These are phyloP conservation scores for Albula goreensis DNA, from an alignment of 2,113 vertebrate genomes.

Conservation along the genomic window DNA sequence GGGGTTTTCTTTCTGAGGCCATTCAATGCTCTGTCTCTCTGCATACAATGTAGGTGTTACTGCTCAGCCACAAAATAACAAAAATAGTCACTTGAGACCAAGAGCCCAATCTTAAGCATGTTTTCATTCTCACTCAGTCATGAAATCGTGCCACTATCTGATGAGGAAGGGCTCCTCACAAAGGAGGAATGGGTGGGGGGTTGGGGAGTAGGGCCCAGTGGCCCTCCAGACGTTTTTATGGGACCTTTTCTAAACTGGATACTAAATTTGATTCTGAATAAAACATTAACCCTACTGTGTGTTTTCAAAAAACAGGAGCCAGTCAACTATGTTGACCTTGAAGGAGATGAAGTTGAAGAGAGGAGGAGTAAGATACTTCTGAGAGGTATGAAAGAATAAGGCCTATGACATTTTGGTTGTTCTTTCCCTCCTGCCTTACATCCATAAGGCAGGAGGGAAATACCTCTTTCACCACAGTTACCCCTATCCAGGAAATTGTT, in stretches of 20 bases:
- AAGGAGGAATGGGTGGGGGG: conserved; percentile 20
- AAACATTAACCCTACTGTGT: conserved; percentile 47
- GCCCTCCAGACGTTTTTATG: conserved; percentile 37
- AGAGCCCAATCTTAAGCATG: conserved; percentile 40
- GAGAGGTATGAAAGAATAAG: conserved; percentile 4
- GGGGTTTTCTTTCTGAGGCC: conserved; percentile 57
- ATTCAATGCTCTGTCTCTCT: conserved; percentile 59
- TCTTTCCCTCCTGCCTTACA: conserved; percentile 36
- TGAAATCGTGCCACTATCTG: conserved; percentile 42
- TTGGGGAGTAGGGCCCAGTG: conserved; percentile 27
- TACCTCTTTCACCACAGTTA: not conserved
- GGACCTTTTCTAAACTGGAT: conserved; percentile 42
- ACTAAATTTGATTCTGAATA: conserved; percentile 55
- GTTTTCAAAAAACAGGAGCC: conserved; percentile 29
- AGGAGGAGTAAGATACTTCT: not conserved
- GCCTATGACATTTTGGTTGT: not conserved
- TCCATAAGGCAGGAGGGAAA: conserved; percentile 25
- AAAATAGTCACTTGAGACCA: conserved; percentile 44
- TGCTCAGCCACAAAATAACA: conserved; percentile 55
- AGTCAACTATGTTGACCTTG: not conserved
- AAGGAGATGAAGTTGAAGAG: conserved; percentile 4
- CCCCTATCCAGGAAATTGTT: conserved; percentile 34
- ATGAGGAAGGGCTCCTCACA: conserved; percentile 26
- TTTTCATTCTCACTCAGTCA: conserved; percentile 46
- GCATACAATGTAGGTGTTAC: conserved; percentile 69